Evolutionary conservation across 2,888 invertebrate species (phyloP).

Genomic region (Hydropsyche betteni): DNA sequence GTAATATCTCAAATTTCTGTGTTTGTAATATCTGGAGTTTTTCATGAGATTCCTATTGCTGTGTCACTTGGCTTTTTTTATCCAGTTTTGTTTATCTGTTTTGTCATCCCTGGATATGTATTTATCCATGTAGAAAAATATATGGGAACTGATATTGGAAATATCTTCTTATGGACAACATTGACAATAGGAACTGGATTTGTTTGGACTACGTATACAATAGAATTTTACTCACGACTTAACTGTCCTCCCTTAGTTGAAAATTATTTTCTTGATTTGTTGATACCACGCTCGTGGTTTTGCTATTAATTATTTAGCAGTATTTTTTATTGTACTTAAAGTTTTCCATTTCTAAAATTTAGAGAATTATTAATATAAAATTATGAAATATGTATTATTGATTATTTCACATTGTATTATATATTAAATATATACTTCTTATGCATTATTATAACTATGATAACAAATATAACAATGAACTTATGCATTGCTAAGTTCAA

Average conservation of each 20-base stretch:
- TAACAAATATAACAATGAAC: too few relatives aligned
- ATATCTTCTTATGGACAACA: constrained; percentile 84
- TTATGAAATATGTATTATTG: neutral
- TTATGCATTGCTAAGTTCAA: too few relatives aligned
- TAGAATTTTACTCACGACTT: constrained; percentile 85
- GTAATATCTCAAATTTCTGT: constrained; percentile 69
- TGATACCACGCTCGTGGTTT: constrained; percentile 37
- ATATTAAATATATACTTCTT: too few relatives aligned
- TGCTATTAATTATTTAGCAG: constrained; percentile 1
- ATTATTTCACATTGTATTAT: neutral
- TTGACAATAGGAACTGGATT: constrained; percentile 81
- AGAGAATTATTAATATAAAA: too few relatives aligned
- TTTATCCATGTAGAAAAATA: constrained; percentile 65
- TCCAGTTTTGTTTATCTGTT: constrained; percentile 82
- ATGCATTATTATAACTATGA: too few relatives aligned
- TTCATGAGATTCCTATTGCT: constrained; percentile 87
- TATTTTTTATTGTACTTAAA: neutral
- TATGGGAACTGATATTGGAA: constrained; percentile 63
- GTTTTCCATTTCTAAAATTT: neutral
- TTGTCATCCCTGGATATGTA: constrained; percentile 74
- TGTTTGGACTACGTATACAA: constrained; percentile 79
- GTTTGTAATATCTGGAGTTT: constrained; percentile 82
- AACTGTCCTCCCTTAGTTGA: constrained; percentile 70
- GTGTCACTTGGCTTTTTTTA: constrained; percentile 86
- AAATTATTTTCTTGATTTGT: constrained; percentile 21